Conservation (phyloP, 2,888 invertebrate genomes). For the Acanthosepion lycidas region DNA sequence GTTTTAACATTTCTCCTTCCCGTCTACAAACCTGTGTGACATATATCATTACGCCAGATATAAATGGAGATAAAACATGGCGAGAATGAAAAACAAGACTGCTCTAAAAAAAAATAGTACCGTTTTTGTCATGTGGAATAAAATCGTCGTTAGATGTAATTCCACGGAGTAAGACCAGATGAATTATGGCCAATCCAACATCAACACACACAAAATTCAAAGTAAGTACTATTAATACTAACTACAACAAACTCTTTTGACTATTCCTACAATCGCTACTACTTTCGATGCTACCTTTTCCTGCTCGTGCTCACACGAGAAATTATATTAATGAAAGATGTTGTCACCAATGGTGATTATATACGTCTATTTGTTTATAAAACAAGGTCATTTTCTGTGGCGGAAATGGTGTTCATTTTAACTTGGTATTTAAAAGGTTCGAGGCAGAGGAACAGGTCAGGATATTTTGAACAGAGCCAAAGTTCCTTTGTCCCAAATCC, state of each 20-base stretch:
- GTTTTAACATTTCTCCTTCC: background rate
- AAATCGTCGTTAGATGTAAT: background rate
- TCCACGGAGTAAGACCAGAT: background rate
- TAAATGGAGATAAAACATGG: background rate
- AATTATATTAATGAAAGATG: background rate
- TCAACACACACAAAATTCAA: background rate
- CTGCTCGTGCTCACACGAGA: background rate
- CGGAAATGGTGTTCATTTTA: background rate
- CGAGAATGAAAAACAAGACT: background rate
- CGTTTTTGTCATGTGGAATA: background rate
- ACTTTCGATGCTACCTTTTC: background rate
- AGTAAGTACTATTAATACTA: background rate
- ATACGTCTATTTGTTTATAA: background rate
- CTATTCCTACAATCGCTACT: background rate
- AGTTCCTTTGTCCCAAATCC: background rate
- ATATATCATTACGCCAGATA: constrained; percentile 33
- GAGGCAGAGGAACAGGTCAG: background rate
- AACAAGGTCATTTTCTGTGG: background rate
- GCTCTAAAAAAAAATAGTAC: constrained; percentile 3
- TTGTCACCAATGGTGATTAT: background rate
- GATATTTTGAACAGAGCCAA: constrained; percentile 13
- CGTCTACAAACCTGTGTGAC: background rate
- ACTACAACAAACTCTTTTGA: background rate
- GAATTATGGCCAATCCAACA: background rate
- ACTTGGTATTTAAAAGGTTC: background rate